These are phyloP conservation scores for Cheilosia vernalis DNA, from an alignment of 2,888 invertebrate genomes.

Conservation along the genomic window DNA sequence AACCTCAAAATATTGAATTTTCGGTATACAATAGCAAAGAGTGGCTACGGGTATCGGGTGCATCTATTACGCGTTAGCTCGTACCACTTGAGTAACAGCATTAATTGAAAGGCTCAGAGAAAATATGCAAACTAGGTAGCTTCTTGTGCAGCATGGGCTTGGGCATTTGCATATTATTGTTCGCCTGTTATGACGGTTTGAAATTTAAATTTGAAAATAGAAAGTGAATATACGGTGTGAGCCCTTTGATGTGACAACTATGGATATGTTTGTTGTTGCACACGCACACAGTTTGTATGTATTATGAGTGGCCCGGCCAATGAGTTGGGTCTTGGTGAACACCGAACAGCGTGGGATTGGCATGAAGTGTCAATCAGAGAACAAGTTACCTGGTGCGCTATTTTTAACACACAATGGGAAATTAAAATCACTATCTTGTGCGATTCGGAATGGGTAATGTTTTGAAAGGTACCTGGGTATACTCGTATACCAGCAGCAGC, in stretches of 20 bases:
- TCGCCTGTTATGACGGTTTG: neutral
- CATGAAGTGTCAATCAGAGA: constrained; percentile 44
- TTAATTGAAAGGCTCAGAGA: constrained; percentile 32
- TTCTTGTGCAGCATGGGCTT: constrained; percentile 25
- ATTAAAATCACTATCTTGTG: constrained; percentile 23
- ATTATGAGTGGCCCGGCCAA: constrained; percentile 2
- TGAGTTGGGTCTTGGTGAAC: constrained; percentile 18
- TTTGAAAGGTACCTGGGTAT: neutral
- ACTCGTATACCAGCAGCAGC: neutral
- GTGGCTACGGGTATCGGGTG: neutral
- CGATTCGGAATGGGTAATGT: constrained; percentile 7
- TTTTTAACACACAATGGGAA: constrained; percentile 36
- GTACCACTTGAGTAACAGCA: constrained; percentile 25
- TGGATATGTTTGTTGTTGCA: neutral
- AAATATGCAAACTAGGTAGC: constrained; percentile 48
- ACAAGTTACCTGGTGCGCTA: constrained; percentile 18
- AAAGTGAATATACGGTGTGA: constrained; percentile 25
- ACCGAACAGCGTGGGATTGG: constrained; percentile 36
- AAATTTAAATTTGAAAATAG: constrained; percentile 35
- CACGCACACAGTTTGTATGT: neutral
- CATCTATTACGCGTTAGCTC: constrained; percentile 1
- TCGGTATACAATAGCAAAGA: neutral
- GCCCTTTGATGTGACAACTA: constrained; percentile 34
- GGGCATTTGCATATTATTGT: constrained; percentile 15
- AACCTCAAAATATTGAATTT: constrained; percentile 32